Percentiles rank a stretch among this genome's conserved stretches.
Evolutionary conservation across 2,797 vertebrate species (phyloP).

Genomic region (Sylvilagus floridanus): DNA sequence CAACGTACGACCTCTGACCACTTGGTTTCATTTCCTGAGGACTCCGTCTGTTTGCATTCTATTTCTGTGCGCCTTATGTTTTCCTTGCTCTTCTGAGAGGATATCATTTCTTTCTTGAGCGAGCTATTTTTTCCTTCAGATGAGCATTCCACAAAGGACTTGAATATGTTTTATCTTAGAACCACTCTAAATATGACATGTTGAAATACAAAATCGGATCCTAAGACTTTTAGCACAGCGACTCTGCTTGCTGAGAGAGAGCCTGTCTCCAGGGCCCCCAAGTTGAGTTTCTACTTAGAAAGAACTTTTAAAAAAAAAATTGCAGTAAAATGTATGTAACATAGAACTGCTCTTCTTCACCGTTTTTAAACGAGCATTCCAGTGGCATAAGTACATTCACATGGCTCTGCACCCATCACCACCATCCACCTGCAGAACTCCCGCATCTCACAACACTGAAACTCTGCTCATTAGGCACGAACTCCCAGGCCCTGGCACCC

Average conservation of each 20-base stretch:
- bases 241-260: not conserved
- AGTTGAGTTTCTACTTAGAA: not conserved
- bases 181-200: not conserved
- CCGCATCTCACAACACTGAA: not conserved
- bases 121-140: not conserved
- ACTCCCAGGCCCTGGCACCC: not conserved
- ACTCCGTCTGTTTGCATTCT: not conserved
- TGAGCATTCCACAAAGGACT: not conserved
- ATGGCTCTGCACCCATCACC: not conserved
- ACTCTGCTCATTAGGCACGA: not conserved
- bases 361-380: not conserved
- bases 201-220: not conserved
- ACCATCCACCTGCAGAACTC: too few relatives aligned
- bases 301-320: not conserved
- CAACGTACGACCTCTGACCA: not conserved
- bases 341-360: not conserved
- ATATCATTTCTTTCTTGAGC: not conserved
- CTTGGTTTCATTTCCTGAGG: not conserved
- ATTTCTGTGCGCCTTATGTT: not conserved
- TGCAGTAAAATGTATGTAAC: not conserved
- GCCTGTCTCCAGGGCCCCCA: not conserved
- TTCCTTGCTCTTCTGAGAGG: not conserved
- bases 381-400: not conserved
- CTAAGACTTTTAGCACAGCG: not conserved
- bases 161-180: not conserved